These are phyloP conservation scores for Ectropis crepuscularia DNA, from an alignment of 2,888 invertebrate genomes.

Conservation along the genomic window DNA sequence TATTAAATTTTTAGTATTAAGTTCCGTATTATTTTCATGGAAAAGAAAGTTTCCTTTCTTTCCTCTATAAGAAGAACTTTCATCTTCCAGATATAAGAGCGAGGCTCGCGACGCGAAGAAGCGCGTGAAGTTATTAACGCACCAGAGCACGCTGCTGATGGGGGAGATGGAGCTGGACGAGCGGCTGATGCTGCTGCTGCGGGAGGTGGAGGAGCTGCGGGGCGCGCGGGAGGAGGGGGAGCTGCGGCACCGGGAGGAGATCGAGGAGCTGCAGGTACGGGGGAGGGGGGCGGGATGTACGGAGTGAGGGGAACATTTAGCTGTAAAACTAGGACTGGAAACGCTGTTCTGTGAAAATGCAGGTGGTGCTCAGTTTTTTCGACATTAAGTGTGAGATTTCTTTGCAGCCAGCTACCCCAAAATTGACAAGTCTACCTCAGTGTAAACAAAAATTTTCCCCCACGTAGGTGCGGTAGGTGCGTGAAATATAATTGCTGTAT, in stretches of 20 bases:
- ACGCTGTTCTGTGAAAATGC: too few relatives aligned
- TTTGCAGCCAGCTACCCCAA: too few relatives aligned
- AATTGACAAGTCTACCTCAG: too few relatives aligned
- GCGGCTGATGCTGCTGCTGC: conserved; percentile 81
- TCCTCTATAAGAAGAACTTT: neutral
- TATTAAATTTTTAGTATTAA: neutral
- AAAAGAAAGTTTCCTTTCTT: too few relatives aligned
- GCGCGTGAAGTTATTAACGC: conserved; percentile 84
- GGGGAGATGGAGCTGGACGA: conserved; percentile 85
- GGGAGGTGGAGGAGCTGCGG: conserved; percentile 87
- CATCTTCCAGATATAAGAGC: conserved; percentile 69
- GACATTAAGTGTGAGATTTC: too few relatives aligned
- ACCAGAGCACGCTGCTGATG: conserved; percentile 88
- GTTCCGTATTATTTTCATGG: neutral
- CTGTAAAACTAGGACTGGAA: too few relatives aligned
- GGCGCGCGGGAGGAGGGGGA: conserved; percentile 86
- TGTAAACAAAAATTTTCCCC: too few relatives aligned
- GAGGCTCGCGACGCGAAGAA: conserved; percentile 87
- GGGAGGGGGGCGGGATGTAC: too few relatives aligned
- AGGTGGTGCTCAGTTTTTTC: too few relatives aligned
- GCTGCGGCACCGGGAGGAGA: conserved; percentile 80
- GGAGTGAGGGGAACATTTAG: too few relatives aligned
- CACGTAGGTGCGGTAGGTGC: too few relatives aligned
- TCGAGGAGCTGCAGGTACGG: conserved; percentile 85
- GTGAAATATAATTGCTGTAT: too few relatives aligned